Percentiles rank a stretch among this genome's conserved stretches.
These are phyloP conservation scores for Myotis brandtii DNA, from an alignment of 2,113 vertebrate species.

Conservation along the genomic window DNA sequence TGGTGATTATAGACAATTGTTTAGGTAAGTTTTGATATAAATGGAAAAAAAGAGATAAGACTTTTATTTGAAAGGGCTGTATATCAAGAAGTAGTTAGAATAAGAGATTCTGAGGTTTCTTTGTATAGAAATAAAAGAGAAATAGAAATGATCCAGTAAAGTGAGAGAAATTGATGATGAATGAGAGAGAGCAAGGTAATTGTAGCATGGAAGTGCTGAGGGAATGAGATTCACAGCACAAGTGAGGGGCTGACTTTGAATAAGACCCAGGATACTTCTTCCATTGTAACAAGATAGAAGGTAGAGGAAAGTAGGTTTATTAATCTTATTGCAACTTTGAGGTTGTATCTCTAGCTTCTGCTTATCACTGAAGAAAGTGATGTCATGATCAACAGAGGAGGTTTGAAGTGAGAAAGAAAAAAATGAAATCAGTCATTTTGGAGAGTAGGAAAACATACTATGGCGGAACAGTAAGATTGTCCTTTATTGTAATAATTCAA, in stretches of 20 bases:
- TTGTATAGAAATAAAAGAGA: neutral
- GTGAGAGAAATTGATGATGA: neutral
- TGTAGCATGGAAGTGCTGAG: neutral
- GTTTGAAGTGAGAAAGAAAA: neutral
- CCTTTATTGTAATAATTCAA: neutral
- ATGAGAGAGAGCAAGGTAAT: neutral
- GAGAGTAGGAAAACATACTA: neutral
- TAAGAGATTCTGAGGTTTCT: neutral
- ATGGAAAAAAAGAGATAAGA: too few species aligned
- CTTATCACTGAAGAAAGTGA: slow-evolving; percentile 1
- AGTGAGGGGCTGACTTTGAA: neutral
- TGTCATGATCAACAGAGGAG: neutral
- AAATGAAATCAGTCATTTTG: neutral
- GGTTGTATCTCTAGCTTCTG: neutral
- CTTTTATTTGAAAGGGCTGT: too few species aligned
- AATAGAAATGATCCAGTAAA: neutral
- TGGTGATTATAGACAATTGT: neutral
- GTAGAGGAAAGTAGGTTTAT: neutral
- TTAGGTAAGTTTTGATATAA: too few species aligned
- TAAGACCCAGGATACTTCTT: neutral
- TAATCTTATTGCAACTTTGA: neutral
- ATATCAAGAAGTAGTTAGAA: too few species aligned
- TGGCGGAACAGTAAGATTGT: neutral
- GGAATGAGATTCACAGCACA: neutral
- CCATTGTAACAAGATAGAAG: neutral